Percentiles rank a stretch among this genome's conserved stretches.
Conservation (phyloP, 2,797 vertebrate genomes). For the Neomorphus geoffroyi region DNA sequence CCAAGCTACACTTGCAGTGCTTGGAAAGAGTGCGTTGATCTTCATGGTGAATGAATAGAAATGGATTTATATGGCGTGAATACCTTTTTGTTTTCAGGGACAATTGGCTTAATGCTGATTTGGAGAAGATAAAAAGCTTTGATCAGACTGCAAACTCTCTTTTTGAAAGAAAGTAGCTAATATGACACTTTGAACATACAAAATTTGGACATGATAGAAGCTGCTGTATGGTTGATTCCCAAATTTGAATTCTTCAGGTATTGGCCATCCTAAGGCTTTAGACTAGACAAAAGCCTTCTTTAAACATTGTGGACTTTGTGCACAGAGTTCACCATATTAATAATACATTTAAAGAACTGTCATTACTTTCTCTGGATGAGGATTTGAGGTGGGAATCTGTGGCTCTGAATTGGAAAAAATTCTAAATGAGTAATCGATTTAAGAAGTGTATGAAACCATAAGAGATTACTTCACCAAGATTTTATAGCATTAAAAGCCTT, state of each 20-base stretch:
- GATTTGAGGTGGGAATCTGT: background rate
- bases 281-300: background rate
- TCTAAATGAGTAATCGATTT: background rate
- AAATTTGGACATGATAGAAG: background rate
- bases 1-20: background rate
- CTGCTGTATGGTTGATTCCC: background rate
- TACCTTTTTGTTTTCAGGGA: background rate
- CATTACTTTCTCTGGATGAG: background rate
- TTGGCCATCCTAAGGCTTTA: background rate
- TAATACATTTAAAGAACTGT: background rate
- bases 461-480: background rate
- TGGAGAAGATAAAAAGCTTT: background rate
- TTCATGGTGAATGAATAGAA: background rate
- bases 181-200: background rate
- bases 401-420: background rate
- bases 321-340: background rate
- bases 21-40: background rate
- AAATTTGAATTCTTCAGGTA: background rate
- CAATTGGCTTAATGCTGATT: background rate
- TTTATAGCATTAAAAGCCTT: background rate
- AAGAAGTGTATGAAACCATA: fast-evolving
- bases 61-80: background rate
- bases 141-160: background rate
- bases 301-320: background rate
- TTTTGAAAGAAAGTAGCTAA: background rate